Percentiles rank a stretch among this genome's conserved stretches.
Evolutionary conservation across 2,113 vertebrate genomes (phyloP).

Genomic region (Coregonus clupeaformis): DNA sequence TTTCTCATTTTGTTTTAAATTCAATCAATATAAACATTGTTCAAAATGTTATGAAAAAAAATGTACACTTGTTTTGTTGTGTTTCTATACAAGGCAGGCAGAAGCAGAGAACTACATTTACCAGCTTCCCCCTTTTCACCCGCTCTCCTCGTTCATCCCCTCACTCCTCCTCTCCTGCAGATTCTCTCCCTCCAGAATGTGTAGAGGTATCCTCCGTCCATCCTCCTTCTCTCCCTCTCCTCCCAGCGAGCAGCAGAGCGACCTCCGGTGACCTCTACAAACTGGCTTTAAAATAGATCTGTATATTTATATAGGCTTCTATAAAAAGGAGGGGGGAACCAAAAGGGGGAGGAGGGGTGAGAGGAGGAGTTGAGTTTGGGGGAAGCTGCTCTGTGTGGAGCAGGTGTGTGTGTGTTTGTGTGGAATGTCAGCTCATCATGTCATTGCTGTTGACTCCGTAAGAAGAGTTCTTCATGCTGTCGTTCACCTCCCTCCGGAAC

Average conservation of each 20-base stretch:
- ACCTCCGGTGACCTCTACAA: slow-evolving; percentile 44
- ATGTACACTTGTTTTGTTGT: slow-evolving; percentile 85
- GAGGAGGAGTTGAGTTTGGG: slow-evolving; percentile 9
- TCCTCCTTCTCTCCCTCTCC: too few species aligned
- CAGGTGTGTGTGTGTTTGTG: slow-evolving; percentile 40
- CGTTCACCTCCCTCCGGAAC: slow-evolving; percentile 94
- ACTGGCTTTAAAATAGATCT: slow-evolving; percentile 79
- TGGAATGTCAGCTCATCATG: slow-evolving; percentile 99
- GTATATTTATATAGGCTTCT: slow-evolving; percentile 81
- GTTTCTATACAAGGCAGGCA: slow-evolving; percentile 95
- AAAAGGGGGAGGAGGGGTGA: slow-evolving; percentile 12
- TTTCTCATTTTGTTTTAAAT: slow-evolving; percentile 69
- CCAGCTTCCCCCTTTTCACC: slow-evolving; percentile 45
- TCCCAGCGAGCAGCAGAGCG: slow-evolving; percentile 44
- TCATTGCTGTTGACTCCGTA: slow-evolving; percentile 98
- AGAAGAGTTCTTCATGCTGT: slow-evolving; percentile 98
- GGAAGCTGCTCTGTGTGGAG: slow-evolving; percentile 11
- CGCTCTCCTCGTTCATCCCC: not conserved
- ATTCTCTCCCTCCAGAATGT: slow-evolving; percentile 40
- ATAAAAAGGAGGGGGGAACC: slow-evolving; percentile 52
- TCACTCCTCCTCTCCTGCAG: too few species aligned
- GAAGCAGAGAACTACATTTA: slow-evolving; percentile 83
- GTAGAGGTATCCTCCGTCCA: slow-evolving; percentile 46
- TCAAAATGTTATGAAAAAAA: slow-evolving; percentile 99
- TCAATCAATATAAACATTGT: slow-evolving; percentile 97